Conservation (phyloP, 2,113 vertebrate genomes). For the Vulpes vulpes region DNA sequence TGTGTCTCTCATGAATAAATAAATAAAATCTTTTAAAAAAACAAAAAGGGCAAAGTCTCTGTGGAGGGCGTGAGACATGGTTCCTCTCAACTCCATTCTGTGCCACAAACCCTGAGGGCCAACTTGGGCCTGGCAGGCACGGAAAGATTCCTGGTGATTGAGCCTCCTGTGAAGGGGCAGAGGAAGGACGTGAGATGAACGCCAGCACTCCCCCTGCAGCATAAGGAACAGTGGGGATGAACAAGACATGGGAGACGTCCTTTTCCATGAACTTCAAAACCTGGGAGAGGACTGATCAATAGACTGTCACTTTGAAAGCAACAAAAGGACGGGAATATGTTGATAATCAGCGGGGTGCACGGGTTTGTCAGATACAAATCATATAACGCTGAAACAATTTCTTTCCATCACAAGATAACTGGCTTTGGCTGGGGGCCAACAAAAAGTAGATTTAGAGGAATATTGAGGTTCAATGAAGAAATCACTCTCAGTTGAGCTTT, state of each 20-base stretch:
- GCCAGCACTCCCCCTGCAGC: no score
- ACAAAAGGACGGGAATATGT: neutral
- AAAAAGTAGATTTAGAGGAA: constrained; percentile 45
- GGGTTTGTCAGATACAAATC: constrained; percentile 35
- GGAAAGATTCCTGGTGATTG: neutral
- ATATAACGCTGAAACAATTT: constrained; percentile 27
- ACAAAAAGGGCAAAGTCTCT: neutral
- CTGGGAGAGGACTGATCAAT: constrained; percentile 49
- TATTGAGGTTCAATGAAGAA: constrained; percentile 4
- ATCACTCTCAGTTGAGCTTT: neutral
- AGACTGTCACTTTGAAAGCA: constrained; percentile 57
- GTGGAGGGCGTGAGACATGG: neutral
- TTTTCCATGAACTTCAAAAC: constrained; percentile 29
- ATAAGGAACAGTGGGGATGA: neutral
- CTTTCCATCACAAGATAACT: constrained; percentile 38
- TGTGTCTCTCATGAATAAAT: no score
- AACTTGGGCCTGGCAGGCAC: neutral
- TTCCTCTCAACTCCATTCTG: neutral
- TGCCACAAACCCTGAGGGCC: neutral
- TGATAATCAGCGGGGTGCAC: neutral
- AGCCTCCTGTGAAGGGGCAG: neutral
- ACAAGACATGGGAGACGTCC: neutral
- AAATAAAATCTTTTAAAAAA: no score
- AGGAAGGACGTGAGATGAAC: neutral
- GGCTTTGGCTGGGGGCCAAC: constrained; percentile 56